Evolutionary conservation across 2,888 invertebrate genomes (phyloP).

Genomic region (Acronicta psi): DNA sequence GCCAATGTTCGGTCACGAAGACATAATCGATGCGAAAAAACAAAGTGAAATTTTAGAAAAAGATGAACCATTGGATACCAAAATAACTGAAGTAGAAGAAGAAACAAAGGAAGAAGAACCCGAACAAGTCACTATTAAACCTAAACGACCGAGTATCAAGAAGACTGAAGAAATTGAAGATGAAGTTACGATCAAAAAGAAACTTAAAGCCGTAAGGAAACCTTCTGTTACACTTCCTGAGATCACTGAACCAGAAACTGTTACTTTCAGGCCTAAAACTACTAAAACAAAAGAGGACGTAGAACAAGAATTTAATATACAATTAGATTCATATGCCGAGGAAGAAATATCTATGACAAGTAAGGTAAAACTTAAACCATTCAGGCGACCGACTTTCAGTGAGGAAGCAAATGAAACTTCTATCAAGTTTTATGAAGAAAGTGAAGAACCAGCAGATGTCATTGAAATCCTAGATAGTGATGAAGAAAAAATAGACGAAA

Average conservation of each 20-base stretch:
- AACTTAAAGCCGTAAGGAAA: constrained; percentile 91
- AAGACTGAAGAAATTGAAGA: constrained; percentile 87
- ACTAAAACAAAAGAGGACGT: constrained; percentile 95
- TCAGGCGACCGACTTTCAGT: constrained; percentile 91
- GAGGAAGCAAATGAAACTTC: constrained; percentile 94
- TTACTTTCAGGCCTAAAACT: constrained; percentile 93
- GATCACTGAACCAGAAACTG: constrained; percentile 93
- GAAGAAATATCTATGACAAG: constrained; percentile 96
- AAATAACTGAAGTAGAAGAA: constrained; percentile 60
- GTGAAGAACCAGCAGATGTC: constrained; percentile 73
- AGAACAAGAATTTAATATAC: constrained; percentile 96
- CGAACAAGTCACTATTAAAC: constrained; percentile 80
- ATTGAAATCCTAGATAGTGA: constrained; percentile 85
- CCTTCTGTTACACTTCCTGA: constrained; percentile 91
- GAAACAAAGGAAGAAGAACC: constrained; percentile 70
- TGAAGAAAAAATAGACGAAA: constrained; percentile 80
- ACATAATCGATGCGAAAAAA: constrained; percentile 76
- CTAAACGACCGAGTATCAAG: constrained; percentile 80
- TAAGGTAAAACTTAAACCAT: constrained; percentile 94
- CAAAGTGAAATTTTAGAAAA: constrained; percentile 58
- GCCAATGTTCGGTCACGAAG: constrained; percentile 85
- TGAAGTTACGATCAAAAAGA: constrained; percentile 93
- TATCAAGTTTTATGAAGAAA: constrained; percentile 90
- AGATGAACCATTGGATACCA: constrained; percentile 30
- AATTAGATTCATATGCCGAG: constrained; percentile 95